phyloP scores from a whole-genome alignment of 2,888 invertebrate genomes.

The Polylopha cassiicola region DNA sequence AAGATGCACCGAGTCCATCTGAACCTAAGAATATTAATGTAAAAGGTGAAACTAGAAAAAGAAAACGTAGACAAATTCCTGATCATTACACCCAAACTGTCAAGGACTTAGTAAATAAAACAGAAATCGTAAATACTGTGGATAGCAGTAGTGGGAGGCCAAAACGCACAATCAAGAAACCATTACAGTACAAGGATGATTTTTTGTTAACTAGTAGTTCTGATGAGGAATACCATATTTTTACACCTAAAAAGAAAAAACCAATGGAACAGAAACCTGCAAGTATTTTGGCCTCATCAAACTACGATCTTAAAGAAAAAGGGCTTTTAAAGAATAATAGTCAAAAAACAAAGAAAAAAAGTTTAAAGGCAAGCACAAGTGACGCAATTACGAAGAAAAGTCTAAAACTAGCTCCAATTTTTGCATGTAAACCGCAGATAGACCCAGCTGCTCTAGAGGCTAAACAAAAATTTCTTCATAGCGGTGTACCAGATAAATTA shows the following conservation, averaged over 20 bases:
- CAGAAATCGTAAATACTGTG: constrained; percentile 11
- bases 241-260: constrained; percentile 63
- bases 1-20: constrained; percentile 30
- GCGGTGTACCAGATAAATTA: constrained; percentile 82
- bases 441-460: constrained; percentile 79
- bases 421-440: constrained; percentile 76
- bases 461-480: constrained; percentile 82
- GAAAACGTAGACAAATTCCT: constrained; percentile 8
- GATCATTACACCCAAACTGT: not conserved
- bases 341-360: constrained; percentile 21
- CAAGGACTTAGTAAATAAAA: not conserved
- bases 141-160: constrained; percentile 41
- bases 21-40: constrained; percentile 18
- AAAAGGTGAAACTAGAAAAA: constrained; percentile 13
- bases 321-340: constrained; percentile 21
- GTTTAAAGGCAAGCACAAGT: constrained; percentile 19
- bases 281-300: constrained; percentile 5
- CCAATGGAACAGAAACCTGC: constrained; percentile 10
- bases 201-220: constrained; percentile 47
- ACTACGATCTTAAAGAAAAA: too few relatives aligned
- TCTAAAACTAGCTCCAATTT: constrained; percentile 83
- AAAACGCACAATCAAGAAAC: constrained; percentile 55
- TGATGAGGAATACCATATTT: constrained; percentile 65
- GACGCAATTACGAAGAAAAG: constrained; percentile 18
- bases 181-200: constrained; percentile 59